These are phyloP conservation scores for Drosophila busckii DNA, from an alignment of 1,140 invertebrate species.

Conservation along the genomic window DNA sequence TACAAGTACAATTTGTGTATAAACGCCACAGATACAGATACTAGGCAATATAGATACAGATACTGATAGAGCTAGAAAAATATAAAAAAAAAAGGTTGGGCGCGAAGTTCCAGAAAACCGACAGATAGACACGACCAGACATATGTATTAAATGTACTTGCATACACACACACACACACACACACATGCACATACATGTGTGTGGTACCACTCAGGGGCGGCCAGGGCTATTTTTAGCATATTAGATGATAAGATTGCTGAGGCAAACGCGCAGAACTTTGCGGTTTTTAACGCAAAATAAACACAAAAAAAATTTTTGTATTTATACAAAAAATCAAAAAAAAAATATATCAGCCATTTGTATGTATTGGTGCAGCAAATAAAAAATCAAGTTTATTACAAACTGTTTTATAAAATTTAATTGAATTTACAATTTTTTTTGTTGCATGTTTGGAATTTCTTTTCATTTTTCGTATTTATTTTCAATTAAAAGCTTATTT, in stretches of 20 bases:
- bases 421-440: no score
- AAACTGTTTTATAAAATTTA: no score
- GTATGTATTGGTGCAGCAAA: no score
- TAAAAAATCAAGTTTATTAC: no score
- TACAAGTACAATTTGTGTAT: conserved; percentile 26
- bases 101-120: conserved; percentile 22
- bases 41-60: conserved; percentile 25
- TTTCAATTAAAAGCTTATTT: no score
- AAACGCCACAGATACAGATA: conserved; percentile 18
- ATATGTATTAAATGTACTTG: no score
- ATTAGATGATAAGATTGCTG: conserved; percentile 74
- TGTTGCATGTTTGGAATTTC: no score
- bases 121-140: background rate
- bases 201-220: conserved; percentile 37
- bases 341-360: conserved; percentile 20
- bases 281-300: conserved; percentile 60
- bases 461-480: no score
- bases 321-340: conserved; percentile 31
- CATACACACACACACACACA: conserved; percentile 6
- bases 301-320: conserved; percentile 21
- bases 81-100: conserved; percentile 45
- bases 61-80: conserved; percentile 21
- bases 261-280: conserved; percentile 60
- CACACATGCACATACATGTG: conserved; percentile 1
- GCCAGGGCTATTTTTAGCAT: conserved; percentile 59